Conservation (phyloP, 2,888 invertebrate genomes). For the Machimus atricapillus region DNA sequence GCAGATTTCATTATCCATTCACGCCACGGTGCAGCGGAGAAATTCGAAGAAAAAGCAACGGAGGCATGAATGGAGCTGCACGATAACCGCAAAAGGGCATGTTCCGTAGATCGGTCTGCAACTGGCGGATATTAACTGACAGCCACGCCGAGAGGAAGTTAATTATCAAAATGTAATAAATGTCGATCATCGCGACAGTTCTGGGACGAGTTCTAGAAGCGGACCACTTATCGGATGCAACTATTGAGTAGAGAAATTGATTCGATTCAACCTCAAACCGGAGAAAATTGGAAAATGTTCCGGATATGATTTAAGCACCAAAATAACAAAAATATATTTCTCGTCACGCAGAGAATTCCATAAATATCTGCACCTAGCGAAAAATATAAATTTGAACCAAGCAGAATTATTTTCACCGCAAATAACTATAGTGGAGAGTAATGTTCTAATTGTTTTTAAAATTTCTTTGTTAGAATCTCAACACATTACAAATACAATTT, state of each 20-base stretch:
- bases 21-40: neutral
- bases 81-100: neutral
- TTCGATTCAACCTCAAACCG: neutral
- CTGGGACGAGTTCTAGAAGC: neutral
- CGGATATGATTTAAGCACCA: neutral
- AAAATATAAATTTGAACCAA: neutral
- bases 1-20: constrained; percentile 31
- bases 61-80: neutral
- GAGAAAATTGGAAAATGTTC: neutral
- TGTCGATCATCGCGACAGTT: constrained; percentile 27
- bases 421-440: too few species aligned
- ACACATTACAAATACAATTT: too few species aligned
- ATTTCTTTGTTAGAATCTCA: too few species aligned
- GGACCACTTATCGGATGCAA: neutral
- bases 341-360: neutral
- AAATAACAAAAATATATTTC: neutral
- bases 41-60: neutral
- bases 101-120: neutral
- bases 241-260: neutral
- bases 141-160: constrained; percentile 13
- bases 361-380: neutral
- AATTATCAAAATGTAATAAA: constrained; percentile 33
- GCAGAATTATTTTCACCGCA: neutral
- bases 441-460: too few species aligned
- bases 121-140: constrained; percentile 16